Conservation (phyloP, 2,888 invertebrate genomes). For the Aphelenchoides bicaudatus region DNA sequence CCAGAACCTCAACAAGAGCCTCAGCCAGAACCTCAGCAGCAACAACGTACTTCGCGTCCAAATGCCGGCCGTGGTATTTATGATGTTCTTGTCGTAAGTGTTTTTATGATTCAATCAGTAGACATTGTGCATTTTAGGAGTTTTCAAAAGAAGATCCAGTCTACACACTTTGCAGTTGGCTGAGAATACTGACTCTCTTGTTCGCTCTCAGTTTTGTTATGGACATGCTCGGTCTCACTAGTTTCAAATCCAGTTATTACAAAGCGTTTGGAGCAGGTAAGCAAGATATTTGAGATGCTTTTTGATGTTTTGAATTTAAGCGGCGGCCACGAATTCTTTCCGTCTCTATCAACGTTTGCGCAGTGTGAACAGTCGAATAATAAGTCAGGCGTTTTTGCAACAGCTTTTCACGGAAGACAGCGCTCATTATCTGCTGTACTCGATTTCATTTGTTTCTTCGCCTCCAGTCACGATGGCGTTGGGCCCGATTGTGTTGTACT, state of each 20-base stretch:
- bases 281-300: background rate
- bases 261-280: slow-evolving; percentile 75
- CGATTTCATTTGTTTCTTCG: slow-evolving; percentile 85
- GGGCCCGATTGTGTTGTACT: slow-evolving; percentile 78
- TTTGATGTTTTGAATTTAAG: slow-evolving; percentile 36
- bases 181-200: slow-evolving; percentile 77
- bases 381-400: slow-evolving; percentile 78
- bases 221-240: slow-evolving; percentile 74
- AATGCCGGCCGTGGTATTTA: background rate
- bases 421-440: slow-evolving; percentile 94
- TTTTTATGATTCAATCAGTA: background rate
- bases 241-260: slow-evolving; percentile 72
- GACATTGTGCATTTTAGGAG: slow-evolving; percentile 51
- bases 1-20: no score
- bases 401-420: slow-evolving; percentile 72
- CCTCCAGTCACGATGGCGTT: slow-evolving; percentile 75
- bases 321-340: slow-evolving; percentile 89
- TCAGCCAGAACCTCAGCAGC: background rate
- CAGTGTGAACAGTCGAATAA: slow-evolving; percentile 61
- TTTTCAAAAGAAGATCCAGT: slow-evolving; percentile 75
- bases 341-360: slow-evolving; percentile 90
- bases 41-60: slow-evolving; percentile 3
- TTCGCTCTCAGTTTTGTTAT: slow-evolving; percentile 80
- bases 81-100: background rate
- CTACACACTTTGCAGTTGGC: slow-evolving; percentile 80